Evolutionary conservation across 2,113 vertebrate species (phyloP).

Genomic region (Saguinus midas): DNA sequence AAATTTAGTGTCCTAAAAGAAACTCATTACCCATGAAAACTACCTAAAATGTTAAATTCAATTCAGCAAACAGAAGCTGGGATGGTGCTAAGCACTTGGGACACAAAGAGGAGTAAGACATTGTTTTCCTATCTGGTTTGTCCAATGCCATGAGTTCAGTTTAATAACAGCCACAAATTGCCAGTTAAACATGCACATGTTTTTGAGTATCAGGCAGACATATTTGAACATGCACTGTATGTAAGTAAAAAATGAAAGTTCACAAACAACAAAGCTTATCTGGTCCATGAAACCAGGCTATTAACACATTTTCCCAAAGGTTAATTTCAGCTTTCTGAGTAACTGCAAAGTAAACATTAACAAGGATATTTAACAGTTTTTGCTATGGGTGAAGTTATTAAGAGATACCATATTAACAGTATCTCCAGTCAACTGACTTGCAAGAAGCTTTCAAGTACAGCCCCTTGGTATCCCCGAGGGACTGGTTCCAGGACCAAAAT

Average conservation of each 20-base stretch:
- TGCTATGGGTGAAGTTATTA: neutral
- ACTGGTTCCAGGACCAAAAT: neutral
- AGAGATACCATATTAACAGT: neutral
- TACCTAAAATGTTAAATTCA: slow-evolving; percentile 26
- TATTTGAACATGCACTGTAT: neutral
- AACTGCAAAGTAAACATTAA: neutral
- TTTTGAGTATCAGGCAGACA: neutral
- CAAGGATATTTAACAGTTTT: neutral
- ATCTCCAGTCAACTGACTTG: neutral
- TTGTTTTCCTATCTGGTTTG: neutral
- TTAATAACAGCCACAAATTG: slow-evolving; percentile 3
- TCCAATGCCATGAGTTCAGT: neutral
- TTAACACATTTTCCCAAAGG: slow-evolving; percentile 28
- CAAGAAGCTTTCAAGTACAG: slow-evolving; percentile 19
- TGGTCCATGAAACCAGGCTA: neutral
- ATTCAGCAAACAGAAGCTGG: slow-evolving; percentile 17
- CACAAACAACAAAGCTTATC: neutral
- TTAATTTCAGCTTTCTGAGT: neutral
- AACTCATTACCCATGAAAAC: slow-evolving; percentile 56
- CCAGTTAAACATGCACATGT: neutral
- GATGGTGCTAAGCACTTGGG: neutral
- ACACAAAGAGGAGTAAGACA: neutral
- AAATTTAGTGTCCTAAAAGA: slow-evolving; percentile 65
- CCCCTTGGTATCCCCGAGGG: neutral
- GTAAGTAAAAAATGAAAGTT: slow-evolving; percentile 46